phyloP scores from a whole-genome alignment of 2,113 vertebrate species.

The Cynocephalus volans region DNA sequence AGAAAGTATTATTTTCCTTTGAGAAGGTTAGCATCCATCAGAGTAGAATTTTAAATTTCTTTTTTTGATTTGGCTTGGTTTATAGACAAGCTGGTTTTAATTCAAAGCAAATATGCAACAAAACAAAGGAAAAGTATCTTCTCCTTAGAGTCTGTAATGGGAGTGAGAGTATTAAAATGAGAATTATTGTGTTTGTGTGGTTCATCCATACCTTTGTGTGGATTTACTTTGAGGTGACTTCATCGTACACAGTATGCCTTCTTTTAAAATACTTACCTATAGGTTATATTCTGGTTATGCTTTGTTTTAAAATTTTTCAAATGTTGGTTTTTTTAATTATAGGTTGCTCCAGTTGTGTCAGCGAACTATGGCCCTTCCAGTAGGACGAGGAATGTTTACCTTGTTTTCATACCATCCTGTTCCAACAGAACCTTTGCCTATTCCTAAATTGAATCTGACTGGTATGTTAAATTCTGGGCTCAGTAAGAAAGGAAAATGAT shows the following conservation, averaged over 20 bases:
- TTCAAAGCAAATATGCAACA: background rate
- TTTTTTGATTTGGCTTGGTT: slow-evolving; percentile 2
- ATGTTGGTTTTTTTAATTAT: slow-evolving; percentile 49
- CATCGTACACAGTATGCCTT: background rate
- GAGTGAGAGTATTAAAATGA: background rate
- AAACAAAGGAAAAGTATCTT: background rate
- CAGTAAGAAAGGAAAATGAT: background rate
- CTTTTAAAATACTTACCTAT: background rate
- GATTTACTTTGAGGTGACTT: background rate
- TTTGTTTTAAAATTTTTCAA: background rate
- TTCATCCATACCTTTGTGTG: background rate
- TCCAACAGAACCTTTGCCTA: slow-evolving; percentile 96
- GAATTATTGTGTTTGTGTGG: background rate
- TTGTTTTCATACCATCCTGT: slow-evolving; percentile 98
- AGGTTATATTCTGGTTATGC: background rate
- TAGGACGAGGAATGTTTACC: slow-evolving; percentile 98
- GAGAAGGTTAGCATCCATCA: background rate
- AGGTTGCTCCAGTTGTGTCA: slow-evolving; percentile 98
- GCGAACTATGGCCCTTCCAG: slow-evolving; percentile 97
- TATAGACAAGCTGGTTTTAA: slow-evolving; percentile 14
- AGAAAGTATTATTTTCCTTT: background rate
- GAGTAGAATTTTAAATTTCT: background rate
- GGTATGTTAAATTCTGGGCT: slow-evolving; percentile 87
- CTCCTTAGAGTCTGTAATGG: background rate
- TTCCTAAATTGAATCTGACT: slow-evolving; percentile 98